phyloP scores from a whole-genome alignment of 2,113 vertebrate species.

The Sprattus sprattus region DNA sequence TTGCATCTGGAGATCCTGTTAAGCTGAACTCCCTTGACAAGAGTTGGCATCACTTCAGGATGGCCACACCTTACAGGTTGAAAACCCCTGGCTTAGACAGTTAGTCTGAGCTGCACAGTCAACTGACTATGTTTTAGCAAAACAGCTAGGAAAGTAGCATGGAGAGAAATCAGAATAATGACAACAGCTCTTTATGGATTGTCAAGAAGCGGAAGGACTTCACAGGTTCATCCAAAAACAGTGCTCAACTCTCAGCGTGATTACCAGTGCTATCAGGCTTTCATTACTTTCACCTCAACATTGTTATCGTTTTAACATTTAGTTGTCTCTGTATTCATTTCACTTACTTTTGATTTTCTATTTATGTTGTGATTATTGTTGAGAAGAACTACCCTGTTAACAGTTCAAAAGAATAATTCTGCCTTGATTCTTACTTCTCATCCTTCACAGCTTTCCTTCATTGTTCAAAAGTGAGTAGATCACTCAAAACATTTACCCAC shows the following conservation, averaged over 20 bases:
- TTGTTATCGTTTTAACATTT: not conserved
- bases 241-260: not conserved
- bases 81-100: not conserved
- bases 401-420: not conserved
- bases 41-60: not conserved
- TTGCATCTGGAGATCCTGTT: not conserved
- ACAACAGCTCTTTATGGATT: constrained; percentile 9
- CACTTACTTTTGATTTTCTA: not conserved
- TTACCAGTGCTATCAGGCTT: not conserved
- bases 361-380: not conserved
- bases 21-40: not conserved
- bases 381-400: constrained; percentile 44
- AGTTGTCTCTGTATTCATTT: not conserved
- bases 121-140: not conserved
- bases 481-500: constrained; percentile 5
- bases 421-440: constrained; percentile 1
- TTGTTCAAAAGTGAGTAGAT: constrained; percentile 14
- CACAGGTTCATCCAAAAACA: not conserved
- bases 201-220: not conserved
- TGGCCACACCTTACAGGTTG: not conserved
- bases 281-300: not conserved
- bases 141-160: constrained; percentile 66
- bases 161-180: not conserved
- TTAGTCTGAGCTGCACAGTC: not conserved
- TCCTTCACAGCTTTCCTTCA: constrained; percentile 1